These are phyloP conservation scores for Drosophila auraria DNA, from an alignment of 1,140 invertebrate species.

Conservation along the genomic window DNA sequence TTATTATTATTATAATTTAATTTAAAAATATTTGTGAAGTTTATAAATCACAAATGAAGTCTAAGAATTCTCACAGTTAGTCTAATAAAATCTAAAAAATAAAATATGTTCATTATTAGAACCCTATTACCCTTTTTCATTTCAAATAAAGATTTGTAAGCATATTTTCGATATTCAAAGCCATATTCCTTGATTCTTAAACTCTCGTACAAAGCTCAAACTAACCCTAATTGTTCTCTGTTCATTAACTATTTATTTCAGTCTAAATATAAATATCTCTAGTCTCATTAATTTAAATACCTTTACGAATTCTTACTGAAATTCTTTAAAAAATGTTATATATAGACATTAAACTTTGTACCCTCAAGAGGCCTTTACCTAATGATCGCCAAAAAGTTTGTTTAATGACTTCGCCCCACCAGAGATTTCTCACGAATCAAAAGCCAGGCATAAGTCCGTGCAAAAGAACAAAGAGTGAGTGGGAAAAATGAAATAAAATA, in stretches of 20 bases:
- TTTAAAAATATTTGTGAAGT: background rate
- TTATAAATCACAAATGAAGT: too few relatives aligned
- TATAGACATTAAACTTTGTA: constrained; percentile 4
- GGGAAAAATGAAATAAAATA: constrained; percentile 12
- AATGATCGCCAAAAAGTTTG: constrained; percentile 12
- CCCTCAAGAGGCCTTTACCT: background rate
- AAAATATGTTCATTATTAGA: background rate
- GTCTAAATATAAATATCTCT: background rate
- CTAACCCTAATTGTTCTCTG: background rate
- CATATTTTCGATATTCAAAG: background rate
- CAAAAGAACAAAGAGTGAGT: constrained; percentile 4
- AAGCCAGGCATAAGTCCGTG: constrained; percentile 4
- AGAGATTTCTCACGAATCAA: constrained; percentile 36
- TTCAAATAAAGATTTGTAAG: background rate
- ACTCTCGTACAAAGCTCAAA: too few relatives aligned
- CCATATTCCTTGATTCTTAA: too few relatives aligned
- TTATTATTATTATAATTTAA: too few relatives aligned
- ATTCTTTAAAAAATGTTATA: background rate
- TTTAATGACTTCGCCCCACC: constrained; percentile 28
- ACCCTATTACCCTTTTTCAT: background rate
- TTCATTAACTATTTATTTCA: background rate
- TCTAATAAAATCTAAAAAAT: background rate
- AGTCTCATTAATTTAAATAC: too few relatives aligned
- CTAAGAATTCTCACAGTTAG: background rate
- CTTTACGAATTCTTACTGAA: background rate